Conservation (phyloP, 2,797 vertebrate genomes). For the Remorina albescens region DNA sequence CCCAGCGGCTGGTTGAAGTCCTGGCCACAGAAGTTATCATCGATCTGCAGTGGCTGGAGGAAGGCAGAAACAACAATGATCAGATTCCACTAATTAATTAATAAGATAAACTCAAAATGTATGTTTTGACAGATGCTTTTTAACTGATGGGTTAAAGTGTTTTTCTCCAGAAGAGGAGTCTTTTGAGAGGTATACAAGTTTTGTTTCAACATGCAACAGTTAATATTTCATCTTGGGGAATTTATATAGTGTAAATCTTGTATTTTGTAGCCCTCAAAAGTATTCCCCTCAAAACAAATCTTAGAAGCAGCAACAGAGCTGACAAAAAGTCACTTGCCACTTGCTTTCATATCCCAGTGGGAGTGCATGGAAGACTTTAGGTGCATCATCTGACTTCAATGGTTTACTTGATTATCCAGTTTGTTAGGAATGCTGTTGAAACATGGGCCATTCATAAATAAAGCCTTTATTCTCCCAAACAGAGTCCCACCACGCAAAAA, state of each 20-base stretch:
- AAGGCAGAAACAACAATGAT: background rate
- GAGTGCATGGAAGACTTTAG: conserved; percentile 1
- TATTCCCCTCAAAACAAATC: conserved; percentile 3
- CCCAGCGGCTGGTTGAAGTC: conserved; percentile 98
- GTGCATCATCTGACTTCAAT: conserved; percentile 20
- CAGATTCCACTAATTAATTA: no score
- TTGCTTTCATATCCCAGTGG: conserved; percentile 25
- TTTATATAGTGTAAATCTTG: background rate
- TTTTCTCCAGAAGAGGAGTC: background rate
- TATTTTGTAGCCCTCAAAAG: background rate
- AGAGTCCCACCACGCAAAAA: conserved; percentile 35
- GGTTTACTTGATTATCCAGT: conserved; percentile 27
- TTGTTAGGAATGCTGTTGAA: conserved; percentile 39
- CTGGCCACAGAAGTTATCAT: conserved; percentile 98
- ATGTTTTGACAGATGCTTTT: background rate
- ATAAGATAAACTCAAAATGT: no score
- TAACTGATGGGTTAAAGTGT: background rate
- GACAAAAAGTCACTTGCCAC: conserved; percentile 10
- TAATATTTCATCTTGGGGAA: background rate
- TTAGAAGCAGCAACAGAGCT: conserved; percentile 5
- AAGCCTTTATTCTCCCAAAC: conserved; percentile 6
- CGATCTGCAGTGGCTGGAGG: conserved; percentile 94
- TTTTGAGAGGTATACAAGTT: no score
- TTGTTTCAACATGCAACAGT: background rate
- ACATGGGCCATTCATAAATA: conserved; percentile 28